phyloP scores from a whole-genome alignment of 2,888 invertebrate species.

The Stenodema calcarata region DNA sequence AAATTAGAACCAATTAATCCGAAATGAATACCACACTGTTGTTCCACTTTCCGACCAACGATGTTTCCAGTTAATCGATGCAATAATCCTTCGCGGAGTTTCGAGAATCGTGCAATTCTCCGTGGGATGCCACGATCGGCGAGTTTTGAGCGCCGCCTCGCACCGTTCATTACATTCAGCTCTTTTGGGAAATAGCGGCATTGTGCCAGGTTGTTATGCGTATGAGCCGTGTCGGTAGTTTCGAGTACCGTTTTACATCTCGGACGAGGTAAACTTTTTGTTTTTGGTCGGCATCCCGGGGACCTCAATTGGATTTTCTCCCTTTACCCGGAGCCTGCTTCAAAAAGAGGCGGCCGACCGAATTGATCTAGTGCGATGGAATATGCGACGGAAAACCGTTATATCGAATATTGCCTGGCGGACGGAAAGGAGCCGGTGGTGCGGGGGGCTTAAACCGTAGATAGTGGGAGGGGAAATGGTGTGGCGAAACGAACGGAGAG shows the following conservation, averaged over 20 bases:
- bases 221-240: no score
- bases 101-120: no score
- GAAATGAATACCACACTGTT: no score
- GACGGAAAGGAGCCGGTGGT: background rate
- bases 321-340: background rate
- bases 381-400: constrained; percentile 9
- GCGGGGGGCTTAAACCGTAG: background rate
- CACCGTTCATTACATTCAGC: no score
- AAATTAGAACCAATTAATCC: no score
- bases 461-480: background rate
- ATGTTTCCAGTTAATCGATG: no score
- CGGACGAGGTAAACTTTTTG: background rate
- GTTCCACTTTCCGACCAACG: no score
- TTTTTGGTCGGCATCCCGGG: background rate
- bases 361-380: constrained; percentile 12
- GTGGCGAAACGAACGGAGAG: background rate
- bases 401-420: background rate
- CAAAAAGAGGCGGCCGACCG: background rate
- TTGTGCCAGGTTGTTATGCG: no score
- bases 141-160: no score
- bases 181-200: no score
- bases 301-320: background rate
- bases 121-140: no score
- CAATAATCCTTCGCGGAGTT: no score
- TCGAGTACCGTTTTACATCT: background rate